phyloP scores from a whole-genome alignment of 1,140 invertebrate genomes.

The Microplitis demolitor region DNA sequence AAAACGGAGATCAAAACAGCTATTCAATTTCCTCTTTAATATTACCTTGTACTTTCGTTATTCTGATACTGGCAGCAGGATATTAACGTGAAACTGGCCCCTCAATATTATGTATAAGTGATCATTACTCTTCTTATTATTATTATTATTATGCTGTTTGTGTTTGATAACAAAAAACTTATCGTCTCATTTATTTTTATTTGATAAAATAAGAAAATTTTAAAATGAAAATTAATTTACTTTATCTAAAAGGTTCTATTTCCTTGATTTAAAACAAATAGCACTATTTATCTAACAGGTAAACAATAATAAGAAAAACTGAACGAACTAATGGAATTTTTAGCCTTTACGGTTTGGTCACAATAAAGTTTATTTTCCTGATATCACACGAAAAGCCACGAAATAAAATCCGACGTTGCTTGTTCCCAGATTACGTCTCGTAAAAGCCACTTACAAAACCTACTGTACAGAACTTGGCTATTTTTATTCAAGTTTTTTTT shows the following conservation, averaged over 20 bases:
- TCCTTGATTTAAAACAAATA: not conserved
- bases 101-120: not conserved
- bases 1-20: constrained; percentile 16
- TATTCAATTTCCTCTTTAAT: constrained; percentile 29
- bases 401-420: constrained; percentile 22
- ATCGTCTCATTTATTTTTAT: not conserved
- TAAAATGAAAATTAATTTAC: not conserved
- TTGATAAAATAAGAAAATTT: not conserved
- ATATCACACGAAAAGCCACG: constrained; percentile 15
- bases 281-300: not conserved
- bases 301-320: not conserved
- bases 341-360: constrained; percentile 1
- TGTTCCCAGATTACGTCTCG: constrained; percentile 25
- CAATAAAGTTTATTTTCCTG: constrained; percentile 28
- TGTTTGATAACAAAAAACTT: constrained; percentile 16
- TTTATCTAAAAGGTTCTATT: not conserved
- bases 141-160: not conserved
- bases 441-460: constrained; percentile 25
- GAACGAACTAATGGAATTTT: constrained; percentile 11
- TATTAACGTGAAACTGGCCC: constrained; percentile 22
- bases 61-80: constrained; percentile 26
- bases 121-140: not conserved
- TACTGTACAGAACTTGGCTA: not conserved
- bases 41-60: constrained; percentile 24
- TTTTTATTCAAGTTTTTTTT: not conserved